Evolutionary conservation across 2,888 invertebrate species (phyloP).

Genomic region (Apodemia mormo): DNA sequence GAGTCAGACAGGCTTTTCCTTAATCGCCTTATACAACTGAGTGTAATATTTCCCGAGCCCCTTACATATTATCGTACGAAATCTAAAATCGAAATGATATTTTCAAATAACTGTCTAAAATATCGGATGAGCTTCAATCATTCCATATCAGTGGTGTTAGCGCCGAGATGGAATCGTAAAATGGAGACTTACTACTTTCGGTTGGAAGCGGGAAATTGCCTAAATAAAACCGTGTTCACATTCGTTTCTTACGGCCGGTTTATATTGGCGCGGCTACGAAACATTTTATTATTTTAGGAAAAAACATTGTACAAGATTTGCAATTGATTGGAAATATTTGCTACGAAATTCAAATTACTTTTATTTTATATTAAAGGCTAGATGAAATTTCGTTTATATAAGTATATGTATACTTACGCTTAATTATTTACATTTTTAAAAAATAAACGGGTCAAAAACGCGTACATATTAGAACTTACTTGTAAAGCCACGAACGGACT

Average conservation of each 20-base stretch:
- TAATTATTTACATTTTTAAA: too few relatives aligned
- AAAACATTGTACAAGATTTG: neutral
- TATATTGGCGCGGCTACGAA: constrained; percentile 5
- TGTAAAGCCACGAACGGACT: too few relatives aligned
- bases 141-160: constrained; percentile 29
- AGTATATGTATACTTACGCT: too few relatives aligned
- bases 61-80: neutral
- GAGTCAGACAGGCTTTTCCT: too few relatives aligned
- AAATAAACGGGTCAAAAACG: too few relatives aligned
- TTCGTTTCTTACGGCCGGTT: constrained; percentile 23
- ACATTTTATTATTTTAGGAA: neutral
- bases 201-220: constrained; percentile 39
- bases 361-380: neutral
- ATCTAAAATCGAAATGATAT: constrained; percentile 10
- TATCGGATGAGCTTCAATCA: constrained; percentile 30
- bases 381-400: neutral
- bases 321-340: neutral
- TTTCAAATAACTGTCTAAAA: constrained; percentile 15
- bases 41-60: neutral
- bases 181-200: constrained; percentile 31
- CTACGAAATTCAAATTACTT: neutral
- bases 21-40: neutral
- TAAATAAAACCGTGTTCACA: constrained; percentile 38
- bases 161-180: constrained; percentile 39
- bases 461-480: too few relatives aligned